Conservation (phyloP, 2,888 invertebrate genomes). For the Onchidella celtica region DNA sequence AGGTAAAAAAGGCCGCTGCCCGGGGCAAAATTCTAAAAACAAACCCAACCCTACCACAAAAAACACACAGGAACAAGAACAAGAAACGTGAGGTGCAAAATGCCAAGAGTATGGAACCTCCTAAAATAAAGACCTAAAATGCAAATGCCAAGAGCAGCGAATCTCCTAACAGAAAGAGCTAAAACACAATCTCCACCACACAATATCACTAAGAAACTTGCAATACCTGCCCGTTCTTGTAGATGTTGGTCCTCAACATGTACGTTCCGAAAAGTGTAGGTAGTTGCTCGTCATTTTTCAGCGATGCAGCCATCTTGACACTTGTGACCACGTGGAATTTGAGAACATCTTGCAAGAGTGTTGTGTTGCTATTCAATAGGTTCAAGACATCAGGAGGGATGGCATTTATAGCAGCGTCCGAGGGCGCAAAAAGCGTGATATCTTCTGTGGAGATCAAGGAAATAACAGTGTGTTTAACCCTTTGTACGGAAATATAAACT, state of each 20-base stretch:
- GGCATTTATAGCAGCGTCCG: constrained; percentile 55
- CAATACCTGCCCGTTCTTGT: constrained; percentile 9
- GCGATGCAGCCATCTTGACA: constrained; percentile 18
- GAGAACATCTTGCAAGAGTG: constrained; percentile 53
- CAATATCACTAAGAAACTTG: too few species aligned
- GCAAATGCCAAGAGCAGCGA: too few species aligned
- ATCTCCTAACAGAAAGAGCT: too few species aligned
- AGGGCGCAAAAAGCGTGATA: constrained; percentile 57
- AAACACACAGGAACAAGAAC: too few species aligned
- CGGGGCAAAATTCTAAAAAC: too few species aligned
- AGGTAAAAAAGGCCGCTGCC: too few species aligned
- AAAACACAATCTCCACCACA: too few species aligned
- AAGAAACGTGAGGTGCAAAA: too few species aligned
- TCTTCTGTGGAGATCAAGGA: constrained; percentile 28
- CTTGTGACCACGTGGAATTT: constrained; percentile 55
- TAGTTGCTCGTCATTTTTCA: constrained; percentile 42
- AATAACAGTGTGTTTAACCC: background rate
- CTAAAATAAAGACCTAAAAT: too few species aligned
- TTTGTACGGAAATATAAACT: too few species aligned
- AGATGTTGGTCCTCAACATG: constrained; percentile 36
- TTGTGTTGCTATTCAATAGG: constrained; percentile 42
- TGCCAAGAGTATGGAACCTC: too few species aligned
- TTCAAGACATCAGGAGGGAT: constrained; percentile 47
- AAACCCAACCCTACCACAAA: too few species aligned
- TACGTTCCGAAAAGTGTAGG: constrained; percentile 19